Evolutionary conservation across 2,888 invertebrate genomes (phyloP).

Genomic region (Micoletzkya japonica): DNA sequence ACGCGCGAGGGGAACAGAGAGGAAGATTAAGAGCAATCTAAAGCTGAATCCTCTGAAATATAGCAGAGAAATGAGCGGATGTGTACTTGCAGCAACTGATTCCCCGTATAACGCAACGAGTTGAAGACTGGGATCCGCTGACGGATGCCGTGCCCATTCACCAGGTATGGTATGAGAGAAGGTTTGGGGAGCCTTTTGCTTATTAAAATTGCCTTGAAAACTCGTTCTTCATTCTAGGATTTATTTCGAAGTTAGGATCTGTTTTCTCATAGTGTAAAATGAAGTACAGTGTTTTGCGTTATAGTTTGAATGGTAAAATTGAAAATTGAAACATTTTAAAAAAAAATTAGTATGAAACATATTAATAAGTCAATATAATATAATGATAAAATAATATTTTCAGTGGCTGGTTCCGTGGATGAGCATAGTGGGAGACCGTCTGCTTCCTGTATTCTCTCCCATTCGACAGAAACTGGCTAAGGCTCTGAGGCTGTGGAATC

Average conservation of each 20-base stretch:
- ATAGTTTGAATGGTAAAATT: neutral
- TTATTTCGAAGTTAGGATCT: neutral
- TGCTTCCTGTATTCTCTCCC: conserved; percentile 78
- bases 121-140: conserved; percentile 80
- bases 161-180: too few relatives aligned
- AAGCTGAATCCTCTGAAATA: neutral
- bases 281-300: neutral
- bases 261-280: too few relatives aligned
- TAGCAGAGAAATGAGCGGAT: too few relatives aligned
- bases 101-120: conserved; percentile 49
- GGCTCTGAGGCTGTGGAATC: conserved; percentile 71
- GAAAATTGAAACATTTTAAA: neutral
- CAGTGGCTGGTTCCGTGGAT: conserved; percentile 99
- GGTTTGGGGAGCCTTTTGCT: too few relatives aligned
- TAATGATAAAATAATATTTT: conserved; percentile 89
- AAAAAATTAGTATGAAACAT: neutral
- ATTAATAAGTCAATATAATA: conserved; percentile 72
- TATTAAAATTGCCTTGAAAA: neutral
- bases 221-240: neutral
- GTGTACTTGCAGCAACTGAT: conserved; percentile 43
- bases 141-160: conserved; percentile 92
- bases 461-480: conserved; percentile 74
- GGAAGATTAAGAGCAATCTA: too few relatives aligned
- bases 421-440: conserved; percentile 74
- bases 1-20: too few relatives aligned